Percentiles rank a stretch among this genome's conserved stretches.
Conservation (phyloP, 2,113 vertebrate genomes). For the Trichechus manatus region DNA sequence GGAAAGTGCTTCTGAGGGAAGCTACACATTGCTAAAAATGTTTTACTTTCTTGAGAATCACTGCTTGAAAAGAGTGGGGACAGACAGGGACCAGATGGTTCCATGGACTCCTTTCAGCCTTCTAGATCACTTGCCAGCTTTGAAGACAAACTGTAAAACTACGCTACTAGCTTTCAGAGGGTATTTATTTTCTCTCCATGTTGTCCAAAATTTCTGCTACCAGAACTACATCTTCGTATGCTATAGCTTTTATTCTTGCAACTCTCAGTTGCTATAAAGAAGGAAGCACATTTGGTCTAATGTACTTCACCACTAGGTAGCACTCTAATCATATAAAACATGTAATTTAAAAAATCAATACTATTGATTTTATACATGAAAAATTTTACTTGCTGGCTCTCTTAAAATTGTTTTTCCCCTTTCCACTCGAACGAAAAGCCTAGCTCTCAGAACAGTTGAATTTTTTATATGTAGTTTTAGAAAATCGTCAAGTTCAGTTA, state of each 20-base stretch:
- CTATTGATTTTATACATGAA: conserved; percentile 27
- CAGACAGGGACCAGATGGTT: background rate
- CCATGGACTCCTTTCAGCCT: background rate
- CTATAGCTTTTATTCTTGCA: background rate
- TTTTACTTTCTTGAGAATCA: background rate
- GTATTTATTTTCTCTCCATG: background rate
- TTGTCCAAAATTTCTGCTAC: background rate
- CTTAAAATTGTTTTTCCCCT: conserved; percentile 64
- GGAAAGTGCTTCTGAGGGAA: background rate
- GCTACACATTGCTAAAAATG: background rate
- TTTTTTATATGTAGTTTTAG: conserved; percentile 68
- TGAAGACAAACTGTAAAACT: background rate
- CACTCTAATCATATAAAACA: conserved; percentile 70
- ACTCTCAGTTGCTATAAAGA: background rate
- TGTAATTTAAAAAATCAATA: conserved; percentile 3
- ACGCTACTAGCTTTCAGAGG: background rate
- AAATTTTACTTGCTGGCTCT: conserved; percentile 53
- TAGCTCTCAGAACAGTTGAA: conserved; percentile 41
- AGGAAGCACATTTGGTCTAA: background rate
- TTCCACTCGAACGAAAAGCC: conserved; percentile 23
- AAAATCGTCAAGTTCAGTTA: conserved; percentile 59
- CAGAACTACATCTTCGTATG: background rate
- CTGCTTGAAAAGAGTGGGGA: background rate
- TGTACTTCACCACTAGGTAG: conserved; percentile 84
- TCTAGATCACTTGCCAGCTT: background rate